A percentile compares a stretch with the other conserved stretches of the same genome.
phyloP scores from a whole-genome alignment of 2,797 vertebrate species.

The Erpetoichthys calabaricus region DNA sequence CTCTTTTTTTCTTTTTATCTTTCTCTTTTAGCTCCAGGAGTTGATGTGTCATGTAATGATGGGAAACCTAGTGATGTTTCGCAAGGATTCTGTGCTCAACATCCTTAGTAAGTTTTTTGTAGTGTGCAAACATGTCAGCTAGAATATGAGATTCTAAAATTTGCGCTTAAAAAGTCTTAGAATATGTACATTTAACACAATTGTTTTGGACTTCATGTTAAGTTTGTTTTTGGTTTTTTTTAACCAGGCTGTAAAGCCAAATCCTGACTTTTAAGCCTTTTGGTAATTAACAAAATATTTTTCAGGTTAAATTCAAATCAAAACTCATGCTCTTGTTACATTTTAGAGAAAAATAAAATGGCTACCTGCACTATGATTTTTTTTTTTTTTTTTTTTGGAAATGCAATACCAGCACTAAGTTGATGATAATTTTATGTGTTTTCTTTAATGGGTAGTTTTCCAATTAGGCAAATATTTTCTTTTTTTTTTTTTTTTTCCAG shows the following conservation, averaged over 20 bases:
- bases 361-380: no score
- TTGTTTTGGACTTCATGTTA: neutral
- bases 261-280: no score
- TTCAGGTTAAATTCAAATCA: no score
- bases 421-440: no score
- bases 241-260: no score
- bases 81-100: conserved; percentile 89
- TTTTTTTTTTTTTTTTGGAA: no score
- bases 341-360: no score
- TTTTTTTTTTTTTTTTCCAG: conserved; percentile 29
- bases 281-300: no score
- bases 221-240: no score
- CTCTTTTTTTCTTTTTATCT: conserved; percentile 5
- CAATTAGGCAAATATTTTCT: neutral
- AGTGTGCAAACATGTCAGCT: neutral
- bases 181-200: neutral
- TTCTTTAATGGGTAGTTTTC: neutral
- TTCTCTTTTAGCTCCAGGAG: conserved; percentile 70
- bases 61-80: conserved; percentile 92
- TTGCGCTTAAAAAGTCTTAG: neutral
- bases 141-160: no score
- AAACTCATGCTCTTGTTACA: no score
- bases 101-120: conserved; percentile 70
- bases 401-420: neutral
- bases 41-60: conserved; percentile 96